A percentile compares a stretch with the other conserved stretches of the same genome.
These are phyloP conservation scores for Hippasteria phrygiana DNA, from an alignment of 53 echinoderm and acorn worm genomes.

Conservation along the genomic window DNA sequence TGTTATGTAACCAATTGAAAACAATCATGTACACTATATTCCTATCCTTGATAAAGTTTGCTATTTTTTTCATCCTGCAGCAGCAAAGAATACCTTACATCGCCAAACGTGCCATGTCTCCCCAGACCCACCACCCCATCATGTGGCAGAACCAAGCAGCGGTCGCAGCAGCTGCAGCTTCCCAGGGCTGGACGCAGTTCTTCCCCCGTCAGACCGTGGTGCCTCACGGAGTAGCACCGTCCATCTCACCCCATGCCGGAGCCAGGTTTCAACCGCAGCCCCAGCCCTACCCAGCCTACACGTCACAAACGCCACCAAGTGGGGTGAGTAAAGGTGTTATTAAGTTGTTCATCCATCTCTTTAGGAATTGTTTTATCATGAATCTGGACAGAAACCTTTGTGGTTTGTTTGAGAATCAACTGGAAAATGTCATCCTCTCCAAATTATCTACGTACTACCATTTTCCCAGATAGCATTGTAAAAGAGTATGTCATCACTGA, in stretches of 20 bases:
- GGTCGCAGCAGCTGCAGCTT: slow-evolving; percentile 25
- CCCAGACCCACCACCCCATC: slow-evolving; percentile 59
- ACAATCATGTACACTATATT: background rate
- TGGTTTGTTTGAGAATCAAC: too few species aligned
- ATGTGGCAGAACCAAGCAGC: slow-evolving; percentile 58
- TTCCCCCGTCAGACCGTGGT: slow-evolving; percentile 31
- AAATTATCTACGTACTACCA: too few species aligned
- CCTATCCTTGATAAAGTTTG: background rate
- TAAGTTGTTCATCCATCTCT: too few species aligned
- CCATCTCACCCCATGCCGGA: slow-evolving; percentile 44
- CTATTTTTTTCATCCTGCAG: background rate
- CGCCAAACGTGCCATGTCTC: slow-evolving; percentile 56
- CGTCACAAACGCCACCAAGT: slow-evolving; percentile 53
- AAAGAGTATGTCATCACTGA: too few species aligned
- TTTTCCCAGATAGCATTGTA: too few species aligned
- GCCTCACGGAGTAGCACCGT: slow-evolving; percentile 32
- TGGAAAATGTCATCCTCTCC: too few species aligned
- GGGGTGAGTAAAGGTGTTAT: slow-evolving; percentile 38
- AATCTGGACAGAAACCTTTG: too few species aligned
- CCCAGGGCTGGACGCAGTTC: slow-evolving; percentile 58
- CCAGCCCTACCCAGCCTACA: slow-evolving; percentile 56
- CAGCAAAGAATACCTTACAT: slow-evolving; percentile 61
- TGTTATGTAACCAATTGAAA: too few species aligned
- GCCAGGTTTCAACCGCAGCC: slow-evolving; percentile 50
- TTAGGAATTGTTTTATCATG: too few species aligned